These are phyloP conservation scores for Ectropis crepuscularia DNA, from an alignment of 2,888 invertebrate genomes.

Conservation along the genomic window DNA sequence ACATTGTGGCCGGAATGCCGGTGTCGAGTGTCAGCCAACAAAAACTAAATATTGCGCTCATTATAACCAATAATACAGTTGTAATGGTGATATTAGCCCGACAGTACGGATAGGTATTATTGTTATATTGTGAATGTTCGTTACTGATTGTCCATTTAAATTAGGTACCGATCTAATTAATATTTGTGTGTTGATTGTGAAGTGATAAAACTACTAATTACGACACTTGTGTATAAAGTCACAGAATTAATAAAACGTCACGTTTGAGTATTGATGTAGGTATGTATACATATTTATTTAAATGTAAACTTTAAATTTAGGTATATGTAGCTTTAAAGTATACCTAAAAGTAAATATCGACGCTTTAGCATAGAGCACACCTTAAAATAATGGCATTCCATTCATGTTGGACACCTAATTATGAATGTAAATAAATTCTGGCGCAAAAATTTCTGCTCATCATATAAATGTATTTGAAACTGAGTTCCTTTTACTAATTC, in stretches of 20 bases:
- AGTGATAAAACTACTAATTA: too few species aligned
- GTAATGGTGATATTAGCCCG: slow-evolving; percentile 46
- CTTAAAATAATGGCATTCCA: slow-evolving; percentile 6
- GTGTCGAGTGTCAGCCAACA: slow-evolving; percentile 62
- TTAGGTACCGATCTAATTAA: background rate
- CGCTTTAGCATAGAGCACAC: background rate
- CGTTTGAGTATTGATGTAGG: too few species aligned
- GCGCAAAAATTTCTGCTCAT: background rate
- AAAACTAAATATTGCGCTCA: slow-evolving; percentile 51
- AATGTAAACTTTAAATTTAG: too few species aligned
- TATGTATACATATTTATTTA: too few species aligned
- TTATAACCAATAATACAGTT: slow-evolving; percentile 48
- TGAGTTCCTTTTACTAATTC: slow-evolving; percentile 1
- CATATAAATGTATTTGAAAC: background rate
- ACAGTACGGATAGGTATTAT: slow-evolving; percentile 31
- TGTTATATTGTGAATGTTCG: slow-evolving; percentile 13
- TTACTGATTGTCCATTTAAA: background rate
- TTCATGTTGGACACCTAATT: slow-evolving; percentile 3
- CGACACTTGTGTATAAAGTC: too few species aligned
- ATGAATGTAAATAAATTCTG: slow-evolving; percentile 3
- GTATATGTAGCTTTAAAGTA: too few species aligned
- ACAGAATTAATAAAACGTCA: too few species aligned
- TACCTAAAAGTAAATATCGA: background rate
- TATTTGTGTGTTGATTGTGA: too few species aligned
- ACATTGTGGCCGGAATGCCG: slow-evolving; percentile 33